Percentiles rank a stretch among this genome's conserved stretches.
phyloP scores from a whole-genome alignment of 2,113 vertebrate species.

The Poicephalus meyeri region DNA sequence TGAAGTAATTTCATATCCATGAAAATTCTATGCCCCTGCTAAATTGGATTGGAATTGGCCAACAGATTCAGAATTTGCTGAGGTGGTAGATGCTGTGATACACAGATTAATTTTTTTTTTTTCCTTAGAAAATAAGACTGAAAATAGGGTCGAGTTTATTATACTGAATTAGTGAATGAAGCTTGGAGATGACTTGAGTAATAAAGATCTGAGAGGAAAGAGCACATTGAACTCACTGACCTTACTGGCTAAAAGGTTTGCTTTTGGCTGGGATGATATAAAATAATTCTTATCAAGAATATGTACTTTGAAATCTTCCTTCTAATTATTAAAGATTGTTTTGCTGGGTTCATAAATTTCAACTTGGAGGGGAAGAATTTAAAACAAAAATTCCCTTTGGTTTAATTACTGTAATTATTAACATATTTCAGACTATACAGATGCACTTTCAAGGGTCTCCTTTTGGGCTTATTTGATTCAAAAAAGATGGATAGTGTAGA shows the following conservation, averaged over 20 bases:
- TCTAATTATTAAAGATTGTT: slow-evolving; percentile 47
- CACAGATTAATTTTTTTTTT: background rate
- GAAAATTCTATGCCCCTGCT: background rate
- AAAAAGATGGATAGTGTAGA: slow-evolving; percentile 79
- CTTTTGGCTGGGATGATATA: background rate
- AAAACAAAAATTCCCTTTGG: slow-evolving; percentile 82
- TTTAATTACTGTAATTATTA: slow-evolving; percentile 95
- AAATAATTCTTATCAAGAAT: background rate
- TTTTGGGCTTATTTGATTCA: slow-evolving; percentile 87
- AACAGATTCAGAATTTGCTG: background rate
- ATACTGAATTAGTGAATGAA: background rate
- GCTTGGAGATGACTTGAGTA: background rate
- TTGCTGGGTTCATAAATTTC: slow-evolving; percentile 54
- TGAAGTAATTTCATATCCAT: background rate
- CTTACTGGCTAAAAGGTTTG: background rate
- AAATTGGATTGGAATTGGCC: background rate
- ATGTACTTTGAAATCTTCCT: slow-evolving; percentile 15
- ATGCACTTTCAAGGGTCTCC: slow-evolving; percentile 87
- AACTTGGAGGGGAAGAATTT: slow-evolving; percentile 70
- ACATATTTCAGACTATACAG: slow-evolving; percentile 83
- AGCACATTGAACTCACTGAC: background rate
- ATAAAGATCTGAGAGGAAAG: background rate
- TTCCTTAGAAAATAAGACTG: background rate
- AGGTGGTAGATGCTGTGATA: background rate
- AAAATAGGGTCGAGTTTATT: background rate